These are phyloP conservation scores for Tamandua tetradactyla DNA, from an alignment of 2,797 vertebrate genomes.

Conservation along the genomic window DNA sequence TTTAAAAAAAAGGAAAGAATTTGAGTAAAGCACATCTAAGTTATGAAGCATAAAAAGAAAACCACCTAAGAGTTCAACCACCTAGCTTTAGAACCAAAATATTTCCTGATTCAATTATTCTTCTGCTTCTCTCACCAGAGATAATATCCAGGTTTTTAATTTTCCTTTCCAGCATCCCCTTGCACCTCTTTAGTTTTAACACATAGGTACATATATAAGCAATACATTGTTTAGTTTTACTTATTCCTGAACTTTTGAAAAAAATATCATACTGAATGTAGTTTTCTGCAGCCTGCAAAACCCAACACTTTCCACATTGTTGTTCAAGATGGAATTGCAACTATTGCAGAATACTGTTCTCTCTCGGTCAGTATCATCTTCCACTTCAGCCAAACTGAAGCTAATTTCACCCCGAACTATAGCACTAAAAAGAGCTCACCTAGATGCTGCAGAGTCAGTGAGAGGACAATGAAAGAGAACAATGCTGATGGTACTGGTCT, in stretches of 20 bases:
- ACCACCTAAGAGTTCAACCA: background rate
- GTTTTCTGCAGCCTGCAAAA: background rate
- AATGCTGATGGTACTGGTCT: background rate
- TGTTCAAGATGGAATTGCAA: background rate
- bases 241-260: conserved; percentile 39
- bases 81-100: conserved; percentile 18
- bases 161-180: background rate
- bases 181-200: background rate
- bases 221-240: background rate
- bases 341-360: background rate
- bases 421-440: background rate
- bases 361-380: background rate
- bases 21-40: background rate
- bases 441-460: background rate
- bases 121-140: background rate
- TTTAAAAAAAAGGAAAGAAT: background rate
- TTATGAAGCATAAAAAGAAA: conserved; percentile 43
- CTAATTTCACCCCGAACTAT: background rate
- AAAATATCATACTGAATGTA: conserved; percentile 19
- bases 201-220: background rate
- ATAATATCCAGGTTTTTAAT: background rate
- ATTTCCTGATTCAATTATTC: background rate
- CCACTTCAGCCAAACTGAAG: background rate
- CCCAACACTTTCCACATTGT: background rate
- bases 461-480: background rate